Conservation (phyloP, 2,888 invertebrate species). For the Galerucella pusilla region DNA sequence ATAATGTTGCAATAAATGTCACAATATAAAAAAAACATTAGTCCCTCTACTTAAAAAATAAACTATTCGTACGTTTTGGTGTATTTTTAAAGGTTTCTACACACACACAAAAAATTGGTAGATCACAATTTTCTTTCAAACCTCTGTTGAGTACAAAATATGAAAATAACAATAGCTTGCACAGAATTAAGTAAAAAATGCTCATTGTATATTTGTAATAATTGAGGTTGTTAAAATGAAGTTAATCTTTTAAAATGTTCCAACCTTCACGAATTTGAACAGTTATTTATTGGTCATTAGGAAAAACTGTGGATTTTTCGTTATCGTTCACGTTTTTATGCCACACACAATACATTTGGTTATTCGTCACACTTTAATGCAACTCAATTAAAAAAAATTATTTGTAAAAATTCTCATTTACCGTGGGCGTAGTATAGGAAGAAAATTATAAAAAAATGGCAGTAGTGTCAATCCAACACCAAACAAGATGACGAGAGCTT, state of each 20-base stretch:
- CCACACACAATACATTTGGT: too few species aligned
- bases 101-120: slow-evolving; percentile 18
- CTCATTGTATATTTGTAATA: background rate
- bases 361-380: too few species aligned
- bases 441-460: too few species aligned
- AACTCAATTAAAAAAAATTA: too few species aligned
- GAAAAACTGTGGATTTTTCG: background rate
- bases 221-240: slow-evolving; percentile 9
- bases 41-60: slow-evolving; percentile 27
- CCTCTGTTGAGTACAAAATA: slow-evolving; percentile 25
- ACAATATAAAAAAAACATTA: slow-evolving; percentile 27
- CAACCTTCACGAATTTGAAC: background rate
- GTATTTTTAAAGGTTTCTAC: slow-evolving; percentile 29
- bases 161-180: slow-evolving; percentile 29
- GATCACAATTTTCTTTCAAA: slow-evolving; percentile 31
- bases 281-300: background rate
- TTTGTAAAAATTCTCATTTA: too few species aligned
- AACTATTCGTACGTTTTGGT: slow-evolving; percentile 32
- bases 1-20: background rate
- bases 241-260: background rate
- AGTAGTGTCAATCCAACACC: too few species aligned
- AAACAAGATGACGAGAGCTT: too few species aligned
- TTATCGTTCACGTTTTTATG: too few species aligned
- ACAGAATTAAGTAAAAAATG: slow-evolving; percentile 25
- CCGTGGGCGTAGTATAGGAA: too few species aligned